Evolutionary conservation across 2,113 vertebrate species (phyloP).

Genomic region (Saimiri boliviensis): DNA sequence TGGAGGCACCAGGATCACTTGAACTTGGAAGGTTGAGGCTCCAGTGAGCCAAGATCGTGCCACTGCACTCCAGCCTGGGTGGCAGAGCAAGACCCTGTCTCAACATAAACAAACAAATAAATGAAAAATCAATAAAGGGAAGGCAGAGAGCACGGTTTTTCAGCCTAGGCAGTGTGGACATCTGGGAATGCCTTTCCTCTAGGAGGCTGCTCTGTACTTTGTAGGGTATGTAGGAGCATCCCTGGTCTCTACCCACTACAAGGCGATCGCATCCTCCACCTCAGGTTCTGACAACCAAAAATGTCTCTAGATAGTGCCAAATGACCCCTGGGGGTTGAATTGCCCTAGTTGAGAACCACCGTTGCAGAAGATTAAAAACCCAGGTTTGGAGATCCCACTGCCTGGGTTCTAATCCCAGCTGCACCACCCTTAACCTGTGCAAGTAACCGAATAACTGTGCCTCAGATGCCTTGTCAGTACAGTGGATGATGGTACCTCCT

Average conservation of each 20-base stretch:
- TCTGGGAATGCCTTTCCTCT: not conserved
- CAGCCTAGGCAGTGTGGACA: not conserved
- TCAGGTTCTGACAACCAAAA: not conserved
- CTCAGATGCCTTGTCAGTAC: not conserved
- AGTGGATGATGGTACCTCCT: not conserved
- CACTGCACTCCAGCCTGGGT: too few relatives aligned
- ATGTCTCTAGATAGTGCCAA: not conserved
- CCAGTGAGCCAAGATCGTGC: too few relatives aligned
- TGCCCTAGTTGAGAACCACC: accelerated
- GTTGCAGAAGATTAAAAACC: not conserved
- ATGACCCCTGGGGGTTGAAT: not conserved
- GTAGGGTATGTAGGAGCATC: accelerated
- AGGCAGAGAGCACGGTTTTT: not conserved
- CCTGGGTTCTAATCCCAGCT: not conserved
- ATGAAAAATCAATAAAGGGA: not conserved
- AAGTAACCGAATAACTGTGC: not conserved
- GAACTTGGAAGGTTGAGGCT: too few relatives aligned
- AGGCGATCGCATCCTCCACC: accelerated
- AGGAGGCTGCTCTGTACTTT: not conserved
- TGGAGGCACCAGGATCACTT: too few relatives aligned
- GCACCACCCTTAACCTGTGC: not conserved
- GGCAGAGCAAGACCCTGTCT: too few relatives aligned
- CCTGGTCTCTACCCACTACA: not conserved
- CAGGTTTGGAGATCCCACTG: accelerated
- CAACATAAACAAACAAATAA: too few relatives aligned